Conservation (phyloP, 2,113 vertebrate genomes). For the Laticauda colubrina region DNA sequence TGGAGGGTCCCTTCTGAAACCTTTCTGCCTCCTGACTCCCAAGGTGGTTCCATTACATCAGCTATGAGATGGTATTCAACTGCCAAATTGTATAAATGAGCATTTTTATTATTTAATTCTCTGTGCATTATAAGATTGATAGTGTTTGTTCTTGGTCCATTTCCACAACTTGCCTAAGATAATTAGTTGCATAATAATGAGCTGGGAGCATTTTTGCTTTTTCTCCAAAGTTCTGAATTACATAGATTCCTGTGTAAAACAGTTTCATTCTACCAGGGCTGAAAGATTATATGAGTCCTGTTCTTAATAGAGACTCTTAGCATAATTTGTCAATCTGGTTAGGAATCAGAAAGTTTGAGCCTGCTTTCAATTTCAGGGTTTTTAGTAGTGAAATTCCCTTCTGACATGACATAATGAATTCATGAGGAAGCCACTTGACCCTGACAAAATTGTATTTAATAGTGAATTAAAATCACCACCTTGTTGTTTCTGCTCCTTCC, state of each 20-base stretch:
- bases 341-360: neutral
- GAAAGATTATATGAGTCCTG: neutral
- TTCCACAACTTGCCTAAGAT: neutral
- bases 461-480: neutral
- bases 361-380: neutral
- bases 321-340: neutral
- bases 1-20: neutral
- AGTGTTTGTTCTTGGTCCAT: neutral
- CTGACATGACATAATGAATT: neutral
- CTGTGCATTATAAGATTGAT: neutral
- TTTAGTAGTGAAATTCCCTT: neutral
- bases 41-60: neutral
- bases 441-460: neutral
- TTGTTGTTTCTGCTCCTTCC: neutral
- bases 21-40: neutral
- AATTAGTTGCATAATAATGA: neutral
- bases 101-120: neutral
- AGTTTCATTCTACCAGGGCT: neutral
- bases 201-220: neutral
- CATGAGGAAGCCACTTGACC: neutral
- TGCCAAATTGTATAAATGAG: neutral
- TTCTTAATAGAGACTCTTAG: neutral
- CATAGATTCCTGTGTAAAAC: neutral
- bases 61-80: neutral
- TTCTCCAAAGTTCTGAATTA: neutral